Evolutionary conservation across 92 coral and sea anemone species (phyloP), one percentile per base, ranked within the genome.

Genomic region (Desmophyllum pertusum): DNA sequence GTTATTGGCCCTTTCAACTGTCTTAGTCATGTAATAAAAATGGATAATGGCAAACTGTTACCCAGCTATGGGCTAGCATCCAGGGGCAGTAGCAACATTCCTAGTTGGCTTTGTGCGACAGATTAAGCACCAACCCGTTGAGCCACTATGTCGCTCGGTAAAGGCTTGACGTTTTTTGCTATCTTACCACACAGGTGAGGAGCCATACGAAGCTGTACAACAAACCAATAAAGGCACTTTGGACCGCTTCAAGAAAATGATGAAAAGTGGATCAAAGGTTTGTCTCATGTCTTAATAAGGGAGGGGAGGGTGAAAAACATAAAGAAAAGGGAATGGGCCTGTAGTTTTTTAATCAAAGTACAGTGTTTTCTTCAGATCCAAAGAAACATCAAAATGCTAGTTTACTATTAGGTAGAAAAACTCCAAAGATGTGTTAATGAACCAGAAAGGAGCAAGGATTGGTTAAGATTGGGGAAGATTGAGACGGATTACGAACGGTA

Each of bases 231-330:
- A 45, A 46, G 72, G 84, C 6, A 83, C 93, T 2, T 38, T 90
- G 83, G 91, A 71, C 46, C 84, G 93, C 25, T 83, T 90, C 88
- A 90, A 65, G 83, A 90, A 86, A 70, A 90, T 90, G 77, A 57
- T 86, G 25, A 75, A 39, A 55, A 70, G 71, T 36, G 66, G 70
- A 4, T 19, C 92, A 19, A 89, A 80, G 89, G 92, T 89, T 42
- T 25, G 48, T 29, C 35, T 39, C 65, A 59, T 59, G 7, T 25
- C 30, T 1, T 19, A 27, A 23, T 15, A 21, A 18, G 59, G 19
- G 65, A 4, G 65, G 35, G 65, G 0, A 27, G 35, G 15, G 65
- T 37, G 30, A 6, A 29, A 38, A 3, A 53, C 19, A 8, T 21
- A 18, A 18, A 25, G 61, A 53, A 21, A 53, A 53, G 4, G 25